Evolutionary conservation across 2,113 vertebrate species (phyloP), one percentile per base, ranked within the genome.

Genomic region (Cromileptes altivelis): DNA sequence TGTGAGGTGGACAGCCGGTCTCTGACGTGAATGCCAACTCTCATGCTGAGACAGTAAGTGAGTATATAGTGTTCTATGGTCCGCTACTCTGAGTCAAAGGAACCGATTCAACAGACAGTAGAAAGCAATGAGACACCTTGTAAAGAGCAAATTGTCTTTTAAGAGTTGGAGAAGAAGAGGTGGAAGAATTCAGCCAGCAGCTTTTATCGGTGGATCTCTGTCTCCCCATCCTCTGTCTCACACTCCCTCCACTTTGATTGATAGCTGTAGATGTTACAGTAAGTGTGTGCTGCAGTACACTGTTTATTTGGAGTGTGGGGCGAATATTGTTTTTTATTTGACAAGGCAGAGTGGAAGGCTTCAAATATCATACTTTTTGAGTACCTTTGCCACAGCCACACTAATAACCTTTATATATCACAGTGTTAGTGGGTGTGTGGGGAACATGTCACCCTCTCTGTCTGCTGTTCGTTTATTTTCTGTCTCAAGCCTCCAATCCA

Each of bases 401-500:
- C 63, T 63, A 63, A 68, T 71, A 81, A 72, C 52, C 40, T 72
- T 78, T 62, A 63, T 87, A 85, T 73, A 49, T 67, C 60, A 58
- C 49, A 21, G 60, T 61, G 47, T 61, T 11, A 27, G 69, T 23
- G 19, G 37, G n/a, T 52, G 68, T 76, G 42, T 64, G 37, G 56
- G 70, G 25, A 60, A 55, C 45, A 12, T 73, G 25, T 65, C 53
- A 52, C 49, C 19, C 27, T 50, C 73, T 68, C 33, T 78, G 9
- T 81, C 53, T 81, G 42, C 55, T 75, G 69, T 30, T 80, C 70
- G 79, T 78, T 85, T 82, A 63, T 70, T 70, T 70, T 75, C 45
- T 47, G 47, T 70, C 58, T 80, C 47, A 14, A 69, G 49, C 50
- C 61, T 63, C 58, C 52, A 74, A 42, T 63, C 78, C 45, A 61